Evolutionary conservation across 1,140 invertebrate genomes (phyloP), one percentile per base, ranked within the genome.

Genomic region (Caenorhabditis tropicalis): DNA sequence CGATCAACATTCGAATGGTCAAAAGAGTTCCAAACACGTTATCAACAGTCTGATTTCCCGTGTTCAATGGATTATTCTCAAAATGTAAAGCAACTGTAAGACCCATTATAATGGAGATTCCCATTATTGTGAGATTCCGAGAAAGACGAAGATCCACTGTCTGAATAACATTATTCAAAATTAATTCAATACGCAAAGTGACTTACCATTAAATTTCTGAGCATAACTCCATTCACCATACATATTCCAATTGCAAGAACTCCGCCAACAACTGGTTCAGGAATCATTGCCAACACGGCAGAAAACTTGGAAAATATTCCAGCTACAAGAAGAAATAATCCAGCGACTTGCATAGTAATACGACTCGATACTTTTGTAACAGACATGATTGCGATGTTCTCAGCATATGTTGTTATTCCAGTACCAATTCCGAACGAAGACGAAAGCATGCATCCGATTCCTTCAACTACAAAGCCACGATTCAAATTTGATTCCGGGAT

Each of bases 401-500:
- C 65, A 39, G 65, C 39, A 24, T 74, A 74, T 39, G 33, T 74
- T 74, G 65, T 74, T 6, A 74, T 24, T 74, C 65, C 65, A 74
- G 65, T 74, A 1, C 65, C 84, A n/a, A 65, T 58, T 27, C 83
- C 53, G 29, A 56, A 56, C 10, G 53, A 56, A 29, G 21, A 53
- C 27, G 82, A 29, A 56, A 56, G 53, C 53, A 56, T 56, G 21
- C 53, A 56, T 27, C 53, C 82, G 43, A 83, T 60, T 24, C 82
- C 53, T 56, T 89, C 43, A 89, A 85, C 29, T 88, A 79, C 24
- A 27, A 56, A 56, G 10, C 53, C 53, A 6, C 53, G 21, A 27
- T 56, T 56, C 7, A 56, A 15, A 56, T 56, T 56, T 12, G 53
- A 56, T 27, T 56, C 53, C 3, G 53, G 53, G 10, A 56, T 56